A percentile compares a stretch with the other conserved stretches of the same genome.
These are phyloP conservation scores for Nomada fucata DNA, from an alignment of 2,888 invertebrate genomes.

Conservation along the genomic window DNA sequence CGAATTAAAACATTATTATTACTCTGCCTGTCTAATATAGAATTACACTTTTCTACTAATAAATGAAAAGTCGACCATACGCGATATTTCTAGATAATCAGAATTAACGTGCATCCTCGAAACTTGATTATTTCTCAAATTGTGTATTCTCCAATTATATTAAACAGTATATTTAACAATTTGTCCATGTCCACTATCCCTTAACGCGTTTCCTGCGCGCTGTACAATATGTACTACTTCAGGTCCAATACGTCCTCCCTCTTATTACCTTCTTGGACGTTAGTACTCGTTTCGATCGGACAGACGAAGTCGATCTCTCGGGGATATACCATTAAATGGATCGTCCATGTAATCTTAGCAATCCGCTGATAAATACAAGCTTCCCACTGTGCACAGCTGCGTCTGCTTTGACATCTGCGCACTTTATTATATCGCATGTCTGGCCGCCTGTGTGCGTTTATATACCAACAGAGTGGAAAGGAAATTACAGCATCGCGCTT, in stretches of 20 bases:
- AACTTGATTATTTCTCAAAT: neutral
- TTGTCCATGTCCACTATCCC: no score
- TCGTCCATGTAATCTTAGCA: conserved; percentile 47
- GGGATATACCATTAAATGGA: conserved; percentile 26
- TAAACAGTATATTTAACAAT: no score
- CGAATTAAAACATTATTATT: no score
- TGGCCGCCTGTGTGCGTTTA: conserved; percentile 8
- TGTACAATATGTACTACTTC: no score
- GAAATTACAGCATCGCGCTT: conserved; percentile 40
- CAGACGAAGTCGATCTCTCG: conserved; percentile 17
- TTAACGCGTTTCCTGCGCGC: no score
- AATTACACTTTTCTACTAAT: neutral
- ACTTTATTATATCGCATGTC: conserved; percentile 31
- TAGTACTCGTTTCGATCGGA: neutral
- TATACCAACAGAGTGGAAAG: conserved; percentile 40
- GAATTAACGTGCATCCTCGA: neutral
- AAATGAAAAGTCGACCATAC: neutral
- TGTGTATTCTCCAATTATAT: neutral
- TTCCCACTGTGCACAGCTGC: conserved; percentile 47
- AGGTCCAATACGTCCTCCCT: neutral
- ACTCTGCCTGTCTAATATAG: no score
- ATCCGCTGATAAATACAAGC: conserved; percentile 51
- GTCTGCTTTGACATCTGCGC: conserved; percentile 44
- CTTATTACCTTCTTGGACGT: conserved; percentile 10
- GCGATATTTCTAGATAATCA: neutral